phyloP scores from a whole-genome alignment of 2,888 invertebrate genomes.

The Halictus quadricinctus region DNA sequence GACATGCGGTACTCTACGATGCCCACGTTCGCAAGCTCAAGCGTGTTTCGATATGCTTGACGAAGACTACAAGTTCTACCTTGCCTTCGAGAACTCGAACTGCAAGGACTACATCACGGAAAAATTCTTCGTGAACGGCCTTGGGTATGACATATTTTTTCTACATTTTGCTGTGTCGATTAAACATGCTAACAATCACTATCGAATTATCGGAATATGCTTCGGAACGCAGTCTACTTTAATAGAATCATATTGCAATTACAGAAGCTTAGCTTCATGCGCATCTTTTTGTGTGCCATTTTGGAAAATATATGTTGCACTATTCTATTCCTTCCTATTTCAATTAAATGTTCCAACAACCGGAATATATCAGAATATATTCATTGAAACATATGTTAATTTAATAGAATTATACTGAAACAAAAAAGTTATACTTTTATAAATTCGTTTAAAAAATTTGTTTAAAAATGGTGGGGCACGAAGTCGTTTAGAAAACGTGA shows the following conservation, averaged over 20 bases:
- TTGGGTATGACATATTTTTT: constrained; percentile 84
- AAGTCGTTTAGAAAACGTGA: neutral
- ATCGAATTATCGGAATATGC: no score
- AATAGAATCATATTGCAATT: neutral
- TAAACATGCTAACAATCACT: neutral
- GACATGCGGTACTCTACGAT: constrained; percentile 92
- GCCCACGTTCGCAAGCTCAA: constrained; percentile 91
- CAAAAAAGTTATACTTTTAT: neutral
- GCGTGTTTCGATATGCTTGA: constrained; percentile 95
- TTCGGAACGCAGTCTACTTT: neutral
- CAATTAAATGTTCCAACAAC: no score
- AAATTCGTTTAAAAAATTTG: neutral
- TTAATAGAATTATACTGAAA: no score
- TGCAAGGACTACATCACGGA: constrained; percentile 98
- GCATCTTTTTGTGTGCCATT: neutral
- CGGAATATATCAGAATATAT: neutral
- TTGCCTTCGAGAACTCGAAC: constrained; percentile 98
- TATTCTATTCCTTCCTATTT: no score
- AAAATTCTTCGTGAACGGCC: constrained; percentile 97
- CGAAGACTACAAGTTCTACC: constrained; percentile 97
- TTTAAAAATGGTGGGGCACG: no score
- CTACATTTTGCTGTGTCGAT: neutral
- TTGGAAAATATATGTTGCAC: neutral
- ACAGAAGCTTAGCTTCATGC: neutral
- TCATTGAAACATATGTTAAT: no score